Evolutionary conservation across 1,140 invertebrate genomes (phyloP).

Genomic region (Temnothorax longispinosus): DNA sequence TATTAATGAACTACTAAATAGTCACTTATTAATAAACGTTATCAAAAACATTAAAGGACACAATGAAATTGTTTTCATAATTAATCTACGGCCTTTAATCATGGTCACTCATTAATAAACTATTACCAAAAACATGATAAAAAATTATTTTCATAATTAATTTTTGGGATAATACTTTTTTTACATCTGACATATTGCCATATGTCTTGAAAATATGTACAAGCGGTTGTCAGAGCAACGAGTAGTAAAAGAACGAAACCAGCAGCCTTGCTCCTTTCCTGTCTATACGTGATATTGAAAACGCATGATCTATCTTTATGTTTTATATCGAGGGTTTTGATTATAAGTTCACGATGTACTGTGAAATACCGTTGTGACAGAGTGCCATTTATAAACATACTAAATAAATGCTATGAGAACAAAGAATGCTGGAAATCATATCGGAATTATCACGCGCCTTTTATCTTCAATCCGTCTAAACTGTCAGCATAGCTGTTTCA

Average conservation of each 20-base stretch:
- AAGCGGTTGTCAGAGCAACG: neutral
- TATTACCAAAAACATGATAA: neutral
- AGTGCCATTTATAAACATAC: slow-evolving; percentile 2
- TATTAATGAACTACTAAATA: too few relatives aligned
- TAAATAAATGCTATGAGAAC: neutral
- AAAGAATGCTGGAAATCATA: neutral
- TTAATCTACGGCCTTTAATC: neutral
- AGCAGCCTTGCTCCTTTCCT: neutral
- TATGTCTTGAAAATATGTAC: neutral
- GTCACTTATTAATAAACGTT: neutral
- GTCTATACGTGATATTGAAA: neutral
- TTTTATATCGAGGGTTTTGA: neutral
- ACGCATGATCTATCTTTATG: neutral
- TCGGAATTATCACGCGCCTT: neutral
- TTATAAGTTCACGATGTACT: neutral
- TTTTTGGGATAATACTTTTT: neutral
- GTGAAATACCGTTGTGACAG: neutral
- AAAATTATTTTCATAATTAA: neutral
- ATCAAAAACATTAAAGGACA: neutral
- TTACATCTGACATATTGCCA: neutral
- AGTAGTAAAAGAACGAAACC: neutral
- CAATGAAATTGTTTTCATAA: neutral
- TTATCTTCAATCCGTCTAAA: neutral
- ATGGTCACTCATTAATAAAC: neutral
- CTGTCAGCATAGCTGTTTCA: neutral